phyloP scores from a whole-genome alignment of 1,140 invertebrate species.

The Camponotus floridanus region DNA sequence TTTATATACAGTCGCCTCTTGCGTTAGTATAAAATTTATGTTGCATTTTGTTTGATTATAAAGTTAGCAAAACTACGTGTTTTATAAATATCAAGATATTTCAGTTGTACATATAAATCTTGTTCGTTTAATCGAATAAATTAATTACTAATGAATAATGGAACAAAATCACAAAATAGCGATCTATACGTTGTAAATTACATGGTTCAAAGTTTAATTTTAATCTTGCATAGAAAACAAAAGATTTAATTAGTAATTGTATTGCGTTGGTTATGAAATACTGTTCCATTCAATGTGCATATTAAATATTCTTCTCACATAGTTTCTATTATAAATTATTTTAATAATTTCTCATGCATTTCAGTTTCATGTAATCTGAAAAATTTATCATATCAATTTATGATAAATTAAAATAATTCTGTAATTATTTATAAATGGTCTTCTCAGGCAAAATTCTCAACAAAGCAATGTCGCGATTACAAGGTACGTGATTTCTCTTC shows the following conservation, averaged over 20 bases:
- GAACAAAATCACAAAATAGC: not conserved
- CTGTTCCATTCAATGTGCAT: not conserved
- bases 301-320: not conserved
- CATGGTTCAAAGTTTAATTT: not conserved
- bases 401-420: not conserved
- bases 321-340: not conserved
- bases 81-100: not conserved
- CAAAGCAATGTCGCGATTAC: constrained; percentile 26
- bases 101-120: not conserved
- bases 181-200: not conserved
- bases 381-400: not conserved
- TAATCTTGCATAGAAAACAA: not conserved
- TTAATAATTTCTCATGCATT: not conserved
- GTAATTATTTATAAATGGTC: not conserved
- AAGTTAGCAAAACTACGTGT: constrained; percentile 4
- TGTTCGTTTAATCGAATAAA: not conserved
- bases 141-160: not conserved
- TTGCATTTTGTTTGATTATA: constrained; percentile 41
- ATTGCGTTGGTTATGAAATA: not conserved
- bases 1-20: constrained; percentile 7
- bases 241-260: not conserved
- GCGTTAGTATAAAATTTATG: constrained; percentile 26
- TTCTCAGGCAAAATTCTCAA: not conserved
- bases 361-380: not conserved
- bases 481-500: constrained; percentile 14